These are phyloP conservation scores for Acanthopleura granulata DNA, from an alignment of 2,888 invertebrate genomes.

Conservation along the genomic window DNA sequence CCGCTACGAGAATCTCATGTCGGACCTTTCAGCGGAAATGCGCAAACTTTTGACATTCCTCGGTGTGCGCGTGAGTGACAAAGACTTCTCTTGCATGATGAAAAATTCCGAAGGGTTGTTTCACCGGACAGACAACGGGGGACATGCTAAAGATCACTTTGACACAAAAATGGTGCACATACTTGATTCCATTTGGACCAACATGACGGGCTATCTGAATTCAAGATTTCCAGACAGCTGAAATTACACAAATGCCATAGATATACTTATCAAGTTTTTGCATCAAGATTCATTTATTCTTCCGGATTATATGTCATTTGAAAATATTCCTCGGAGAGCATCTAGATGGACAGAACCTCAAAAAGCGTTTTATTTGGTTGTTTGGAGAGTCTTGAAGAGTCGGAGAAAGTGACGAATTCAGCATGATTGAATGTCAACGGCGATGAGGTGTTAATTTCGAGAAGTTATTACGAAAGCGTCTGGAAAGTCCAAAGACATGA, in stretches of 20 bases:
- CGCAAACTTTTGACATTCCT: constrained; percentile 32
- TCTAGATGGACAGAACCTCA: too few relatives aligned
- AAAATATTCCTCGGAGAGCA: too few relatives aligned
- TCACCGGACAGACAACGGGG: not conserved
- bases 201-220: not conserved
- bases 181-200: not conserved
- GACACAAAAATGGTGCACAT: not conserved
- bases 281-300: too few relatives aligned
- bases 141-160: not conserved
- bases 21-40: constrained; percentile 26
- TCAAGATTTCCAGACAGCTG: not conserved
- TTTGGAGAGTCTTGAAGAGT: too few relatives aligned
- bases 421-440: too few relatives aligned
- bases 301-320: too few relatives aligned
- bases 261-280: too few relatives aligned
- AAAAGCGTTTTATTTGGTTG: too few relatives aligned
- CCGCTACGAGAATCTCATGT: constrained; percentile 29
- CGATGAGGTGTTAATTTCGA: too few relatives aligned
- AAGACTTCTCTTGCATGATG: constrained; percentile 33
- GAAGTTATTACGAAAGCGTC: too few relatives aligned
- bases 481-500: too few relatives aligned
- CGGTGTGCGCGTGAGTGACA: constrained; percentile 21
- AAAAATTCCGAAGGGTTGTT: constrained; percentile 28
- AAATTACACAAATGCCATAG: not conserved
- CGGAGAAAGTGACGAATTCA: too few relatives aligned